Evolutionary conservation across 2,113 vertebrate genomes (phyloP), one percentile per base, ranked within the genome.

Genomic region (Hystrix brachyura): DNA sequence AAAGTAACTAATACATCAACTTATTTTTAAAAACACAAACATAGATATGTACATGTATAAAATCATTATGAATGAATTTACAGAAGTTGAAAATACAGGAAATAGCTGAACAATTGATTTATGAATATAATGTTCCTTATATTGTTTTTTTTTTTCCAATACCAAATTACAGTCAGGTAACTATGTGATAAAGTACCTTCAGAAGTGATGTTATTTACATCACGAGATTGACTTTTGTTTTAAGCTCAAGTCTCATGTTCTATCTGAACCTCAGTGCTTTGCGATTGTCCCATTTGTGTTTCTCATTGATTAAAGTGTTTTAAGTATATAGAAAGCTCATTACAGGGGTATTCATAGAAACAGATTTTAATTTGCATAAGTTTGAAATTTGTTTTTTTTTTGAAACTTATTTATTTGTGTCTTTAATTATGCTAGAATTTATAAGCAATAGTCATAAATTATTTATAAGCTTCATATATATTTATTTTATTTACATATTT

Each of bases 401-500:
- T 64, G 19, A 87, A 78, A 46, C 48, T 72, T 76, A 32, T 25
- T 86, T 84, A 59, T 79, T 78, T 62, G 19, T 10, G 5, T 51
- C 7, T 87, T 88, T 84, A 72, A 84, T 78, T 23, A 71, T 83
- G 43, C 32, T 64, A 91, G 29, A 32, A 60, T 93, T 92, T 90
- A 27, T 78, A 91, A 84, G 46, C 46, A 94, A 64, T 59, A 84
- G 59, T 84, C 69, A 51, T 51, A 87, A 80, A 5, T 67, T 87
- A 17, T 46, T 69, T 83, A 78, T 32, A 53, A 55, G 13, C 17
- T 34, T 21, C 38, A 38, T 34, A 67, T 87, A 27, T 9, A 87
- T 78, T 51, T 78, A 38, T 18, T 78, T 51, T 25, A 51, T 51
- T 51, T 32, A 29, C 27, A 38, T 38, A 38, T 38, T 38, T 38